Conservation (phyloP, 53 echinoderm and acorn worm genomes). For the Zoroaster sp. region DNA sequence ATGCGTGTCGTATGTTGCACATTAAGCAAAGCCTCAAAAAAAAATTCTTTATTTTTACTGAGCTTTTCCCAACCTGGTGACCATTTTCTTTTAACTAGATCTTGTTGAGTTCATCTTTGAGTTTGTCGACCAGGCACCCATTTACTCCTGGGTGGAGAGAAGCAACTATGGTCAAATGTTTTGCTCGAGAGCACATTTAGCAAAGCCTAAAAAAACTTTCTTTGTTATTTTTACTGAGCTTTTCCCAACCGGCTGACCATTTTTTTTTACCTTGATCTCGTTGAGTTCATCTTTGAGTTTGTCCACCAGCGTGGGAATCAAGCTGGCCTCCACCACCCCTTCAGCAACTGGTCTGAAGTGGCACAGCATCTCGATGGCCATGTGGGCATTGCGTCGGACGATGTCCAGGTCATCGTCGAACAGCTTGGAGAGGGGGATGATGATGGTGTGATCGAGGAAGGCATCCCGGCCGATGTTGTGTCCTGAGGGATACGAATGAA, state of each 20-base stretch:
- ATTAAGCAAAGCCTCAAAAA: too few relatives aligned
- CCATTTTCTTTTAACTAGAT: conserved; percentile 69
- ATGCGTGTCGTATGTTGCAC: too few relatives aligned
- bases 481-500: too few relatives aligned
- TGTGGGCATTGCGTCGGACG: conserved; percentile 87
- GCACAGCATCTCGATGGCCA: conserved; percentile 97
- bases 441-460: conserved; percentile 84
- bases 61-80: too few relatives aligned
- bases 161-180: too few relatives aligned
- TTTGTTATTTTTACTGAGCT: too few relatives aligned
- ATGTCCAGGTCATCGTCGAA: conserved; percentile 89
- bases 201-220: too few relatives aligned
- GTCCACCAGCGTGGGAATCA: conserved; percentile 90
- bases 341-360: conserved; percentile 90
- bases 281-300: conserved; percentile 88
- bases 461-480: conserved; percentile 97
- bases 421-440: conserved; percentile 77
- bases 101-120: conserved; percentile 84
- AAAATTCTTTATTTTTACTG: too few relatives aligned
- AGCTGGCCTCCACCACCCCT: conserved; percentile 84
- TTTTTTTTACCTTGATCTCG: conserved; percentile 83
- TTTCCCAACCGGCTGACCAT: too few relatives aligned
- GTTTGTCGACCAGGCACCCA: conserved; percentile 94
- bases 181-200: too few relatives aligned
- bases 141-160: too few relatives aligned